phyloP scores from a whole-genome alignment of 2,113 vertebrate genomes.

The Andinoacara biseriatus region DNA sequence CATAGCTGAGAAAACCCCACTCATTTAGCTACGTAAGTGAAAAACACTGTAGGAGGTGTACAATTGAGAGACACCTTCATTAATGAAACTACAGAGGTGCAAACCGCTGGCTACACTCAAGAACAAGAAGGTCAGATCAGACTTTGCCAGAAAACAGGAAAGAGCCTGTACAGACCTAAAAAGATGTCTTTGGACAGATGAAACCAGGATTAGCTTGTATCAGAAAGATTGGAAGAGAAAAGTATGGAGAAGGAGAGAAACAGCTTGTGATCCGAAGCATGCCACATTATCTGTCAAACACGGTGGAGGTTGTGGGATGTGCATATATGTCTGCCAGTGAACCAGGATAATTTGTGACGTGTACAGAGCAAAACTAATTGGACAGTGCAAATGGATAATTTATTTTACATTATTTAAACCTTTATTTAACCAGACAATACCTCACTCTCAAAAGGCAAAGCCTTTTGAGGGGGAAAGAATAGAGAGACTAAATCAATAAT shows the following conservation, averaged over 20 bases:
- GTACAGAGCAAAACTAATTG: neutral
- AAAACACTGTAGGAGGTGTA: neutral
- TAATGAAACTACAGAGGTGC: neutral
- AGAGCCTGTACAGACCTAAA: neutral
- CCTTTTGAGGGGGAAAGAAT: too few relatives aligned
- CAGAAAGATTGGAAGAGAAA: neutral
- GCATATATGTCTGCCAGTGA: neutral
- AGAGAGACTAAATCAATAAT: too few relatives aligned
- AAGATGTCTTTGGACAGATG: neutral
- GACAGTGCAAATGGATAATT: neutral
- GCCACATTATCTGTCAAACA: neutral
- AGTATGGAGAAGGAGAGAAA: neutral
- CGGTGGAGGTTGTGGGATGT: neutral
- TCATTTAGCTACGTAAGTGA: neutral
- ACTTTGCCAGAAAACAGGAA: neutral
- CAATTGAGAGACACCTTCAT: neutral
- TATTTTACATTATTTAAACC: too few relatives aligned
- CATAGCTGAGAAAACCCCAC: neutral
- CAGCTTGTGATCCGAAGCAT: neutral
- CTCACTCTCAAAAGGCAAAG: too few relatives aligned
- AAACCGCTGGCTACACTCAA: neutral
- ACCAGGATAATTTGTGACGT: neutral
- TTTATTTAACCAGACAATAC: too few relatives aligned
- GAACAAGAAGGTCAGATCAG: neutral
- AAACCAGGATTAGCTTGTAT: accelerated